Percentiles rank a stretch among this genome's conserved stretches.
Conservation (phyloP, 2,113 vertebrate species). For the Zosterops lateralis region DNA sequence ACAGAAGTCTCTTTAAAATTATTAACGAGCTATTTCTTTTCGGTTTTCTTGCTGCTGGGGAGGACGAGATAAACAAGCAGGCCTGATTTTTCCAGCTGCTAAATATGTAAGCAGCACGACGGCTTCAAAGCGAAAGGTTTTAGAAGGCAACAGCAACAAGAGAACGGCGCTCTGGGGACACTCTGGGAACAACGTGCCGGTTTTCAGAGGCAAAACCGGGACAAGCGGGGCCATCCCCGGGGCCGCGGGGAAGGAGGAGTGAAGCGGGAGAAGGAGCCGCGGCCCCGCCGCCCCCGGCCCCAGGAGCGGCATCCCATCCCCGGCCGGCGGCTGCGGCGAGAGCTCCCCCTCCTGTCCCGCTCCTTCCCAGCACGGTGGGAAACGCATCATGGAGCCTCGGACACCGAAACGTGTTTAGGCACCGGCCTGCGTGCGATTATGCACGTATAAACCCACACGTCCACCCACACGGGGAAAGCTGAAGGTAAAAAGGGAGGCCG, state of each 20-base stretch:
- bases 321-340: constrained; percentile 5
- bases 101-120: neutral
- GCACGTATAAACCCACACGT: neutral
- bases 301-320: neutral
- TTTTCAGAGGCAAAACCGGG: neutral
- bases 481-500: neutral
- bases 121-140: neutral
- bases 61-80: neutral
- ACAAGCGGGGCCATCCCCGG: neutral
- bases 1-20: neutral
- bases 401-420: neutral
- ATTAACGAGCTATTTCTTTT: neutral
- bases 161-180: neutral
- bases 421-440: neutral
- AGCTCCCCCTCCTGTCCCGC: constrained; percentile 55
- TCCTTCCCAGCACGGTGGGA: neutral
- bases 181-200: neutral
- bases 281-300: neutral
- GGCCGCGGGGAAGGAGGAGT: neutral
- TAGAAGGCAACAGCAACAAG: neutral
- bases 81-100: neutral
- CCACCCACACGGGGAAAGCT: neutral
- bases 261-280: neutral
- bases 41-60: neutral
- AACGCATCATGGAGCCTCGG: neutral